A percentile compares a stretch with the other conserved stretches of the same genome.
phyloP scores from a whole-genome alignment of 2,888 invertebrate genomes.

The Ptychoptera contaminata region DNA sequence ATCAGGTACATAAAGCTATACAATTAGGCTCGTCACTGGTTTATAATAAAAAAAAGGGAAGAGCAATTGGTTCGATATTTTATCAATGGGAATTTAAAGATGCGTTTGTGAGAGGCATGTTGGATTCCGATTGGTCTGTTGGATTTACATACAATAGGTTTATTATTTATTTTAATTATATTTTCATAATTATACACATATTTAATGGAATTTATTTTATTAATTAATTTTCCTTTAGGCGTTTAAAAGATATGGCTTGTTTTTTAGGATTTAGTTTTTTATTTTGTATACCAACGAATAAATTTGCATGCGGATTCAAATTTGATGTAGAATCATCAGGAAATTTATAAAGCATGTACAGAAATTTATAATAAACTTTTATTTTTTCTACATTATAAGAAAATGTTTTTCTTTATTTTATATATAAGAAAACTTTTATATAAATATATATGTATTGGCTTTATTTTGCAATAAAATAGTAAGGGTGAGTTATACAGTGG shows the following conservation, averaged over 20 bases:
- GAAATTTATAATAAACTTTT: too few relatives aligned
- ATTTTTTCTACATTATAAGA: too few relatives aligned
- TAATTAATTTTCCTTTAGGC: constrained; percentile 14
- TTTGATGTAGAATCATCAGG: constrained; percentile 23
- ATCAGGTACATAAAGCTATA: constrained; percentile 22
- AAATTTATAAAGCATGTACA: background rate
- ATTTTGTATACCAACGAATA: constrained; percentile 22
- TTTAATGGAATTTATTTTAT: background rate
- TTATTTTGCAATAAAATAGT: too few relatives aligned
- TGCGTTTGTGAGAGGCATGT: constrained; percentile 22
- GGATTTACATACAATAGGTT: constrained; percentile 28
- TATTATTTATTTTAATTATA: background rate
- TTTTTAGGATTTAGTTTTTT: constrained; percentile 24
- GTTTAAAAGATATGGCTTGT: constrained; percentile 19
- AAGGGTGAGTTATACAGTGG: too few relatives aligned
- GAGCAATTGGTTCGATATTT: constrained; percentile 24
- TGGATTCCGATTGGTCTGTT: constrained; percentile 26
- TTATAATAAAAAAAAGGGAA: constrained; percentile 16
- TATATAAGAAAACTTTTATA: too few relatives aligned
- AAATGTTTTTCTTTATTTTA: too few relatives aligned
- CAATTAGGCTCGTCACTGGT: constrained; percentile 23
- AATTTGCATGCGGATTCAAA: constrained; percentile 27
- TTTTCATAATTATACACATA: background rate
- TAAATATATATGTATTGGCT: too few relatives aligned
- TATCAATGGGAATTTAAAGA: constrained; percentile 27